phyloP scores from a whole-genome alignment of 2,888 invertebrate genomes.

The Autographa pulchrina region DNA sequence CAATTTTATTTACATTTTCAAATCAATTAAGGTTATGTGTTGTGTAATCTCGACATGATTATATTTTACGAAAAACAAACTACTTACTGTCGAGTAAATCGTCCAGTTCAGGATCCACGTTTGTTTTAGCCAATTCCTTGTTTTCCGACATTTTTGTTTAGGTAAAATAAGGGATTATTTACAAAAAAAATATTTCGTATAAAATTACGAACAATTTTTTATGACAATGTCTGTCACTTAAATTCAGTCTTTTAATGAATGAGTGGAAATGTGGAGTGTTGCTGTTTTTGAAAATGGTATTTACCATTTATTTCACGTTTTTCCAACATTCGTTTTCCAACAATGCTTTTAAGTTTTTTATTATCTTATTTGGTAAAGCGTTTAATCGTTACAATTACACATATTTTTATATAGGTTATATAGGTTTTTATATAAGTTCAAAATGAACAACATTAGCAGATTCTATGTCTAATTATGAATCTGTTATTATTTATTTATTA shows the following conservation, averaged over 20 bases:
- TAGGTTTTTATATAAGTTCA: too few species aligned
- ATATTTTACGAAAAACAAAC: conserved; percentile 42
- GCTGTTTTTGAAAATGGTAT: neutral
- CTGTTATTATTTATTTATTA: too few species aligned
- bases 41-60: conserved; percentile 70
- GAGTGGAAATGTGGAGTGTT: conserved; percentile 24
- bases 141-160: conserved; percentile 80
- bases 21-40: conserved; percentile 68
- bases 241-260: conserved; percentile 2
- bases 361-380: too few species aligned
- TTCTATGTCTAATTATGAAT: too few species aligned
- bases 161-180: conserved; percentile 35
- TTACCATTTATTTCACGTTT: conserved; percentile 5
- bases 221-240: conserved; percentile 40
- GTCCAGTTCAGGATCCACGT: conserved; percentile 92
- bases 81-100: conserved; percentile 93
- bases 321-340: neutral
- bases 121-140: conserved; percentile 77
- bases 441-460: too few species aligned
- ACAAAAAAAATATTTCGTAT: conserved; percentile 49
- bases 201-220: conserved; percentile 44
- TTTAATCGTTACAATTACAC: too few species aligned
- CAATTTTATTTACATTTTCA: conserved; percentile 50
- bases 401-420: too few species aligned
- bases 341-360: too few species aligned